phyloP scores from a whole-genome alignment of 2,113 vertebrate genomes.

The Charadrius vociferus region DNA sequence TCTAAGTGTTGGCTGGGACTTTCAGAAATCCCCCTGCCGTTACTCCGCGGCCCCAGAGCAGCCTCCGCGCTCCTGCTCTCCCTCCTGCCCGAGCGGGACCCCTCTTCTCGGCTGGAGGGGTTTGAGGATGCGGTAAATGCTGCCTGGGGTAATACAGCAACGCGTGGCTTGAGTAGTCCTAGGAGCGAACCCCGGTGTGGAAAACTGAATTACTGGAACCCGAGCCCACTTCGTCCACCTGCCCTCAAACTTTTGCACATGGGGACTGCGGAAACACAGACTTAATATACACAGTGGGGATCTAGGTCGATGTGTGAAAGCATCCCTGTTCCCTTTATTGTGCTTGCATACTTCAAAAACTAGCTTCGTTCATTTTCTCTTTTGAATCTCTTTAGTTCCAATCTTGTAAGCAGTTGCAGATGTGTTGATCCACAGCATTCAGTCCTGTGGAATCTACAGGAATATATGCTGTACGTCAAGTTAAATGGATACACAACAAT shows the following conservation, averaged over 20 bases:
- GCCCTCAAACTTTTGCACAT: background rate
- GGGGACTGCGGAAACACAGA: background rate
- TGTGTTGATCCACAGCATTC: background rate
- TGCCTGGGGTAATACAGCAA: background rate
- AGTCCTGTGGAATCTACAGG: background rate
- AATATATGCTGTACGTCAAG: background rate
- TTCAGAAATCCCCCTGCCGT: background rate
- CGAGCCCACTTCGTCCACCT: background rate
- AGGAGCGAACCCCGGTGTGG: background rate
- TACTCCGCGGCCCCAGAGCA: background rate
- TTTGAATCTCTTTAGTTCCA: background rate
- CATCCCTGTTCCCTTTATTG: background rate
- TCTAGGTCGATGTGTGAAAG: background rate
- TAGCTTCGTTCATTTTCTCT: background rate
- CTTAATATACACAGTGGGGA: background rate
- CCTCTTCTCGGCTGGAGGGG: background rate
- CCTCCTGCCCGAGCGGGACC: background rate
- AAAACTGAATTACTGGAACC: background rate
- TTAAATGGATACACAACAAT: background rate
- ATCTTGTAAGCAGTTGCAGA: background rate
- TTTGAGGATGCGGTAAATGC: background rate
- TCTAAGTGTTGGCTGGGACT: background rate
- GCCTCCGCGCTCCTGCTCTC: background rate
- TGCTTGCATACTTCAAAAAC: slow-evolving; percentile 6
- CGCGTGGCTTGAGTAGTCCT: background rate